These are phyloP conservation scores for Dromococcyx pavoninus DNA, from an alignment of 2,797 vertebrate genomes.

Conservation along the genomic window DNA sequence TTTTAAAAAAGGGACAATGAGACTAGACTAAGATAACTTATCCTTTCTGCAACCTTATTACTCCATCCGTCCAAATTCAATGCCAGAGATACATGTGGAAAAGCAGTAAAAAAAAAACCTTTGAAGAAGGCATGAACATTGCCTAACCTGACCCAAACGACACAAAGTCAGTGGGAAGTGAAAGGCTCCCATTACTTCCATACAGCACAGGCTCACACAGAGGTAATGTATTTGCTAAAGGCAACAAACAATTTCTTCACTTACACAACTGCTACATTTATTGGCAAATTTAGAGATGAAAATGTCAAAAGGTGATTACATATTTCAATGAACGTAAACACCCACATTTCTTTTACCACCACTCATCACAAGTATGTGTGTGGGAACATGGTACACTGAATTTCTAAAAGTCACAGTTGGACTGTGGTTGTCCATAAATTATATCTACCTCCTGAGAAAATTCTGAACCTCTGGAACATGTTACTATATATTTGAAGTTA, in stretches of 20 bases:
- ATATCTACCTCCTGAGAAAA: neutral
- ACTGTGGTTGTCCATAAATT: neutral
- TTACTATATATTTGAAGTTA: neutral
- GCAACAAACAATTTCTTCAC: neutral
- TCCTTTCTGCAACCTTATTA: neutral
- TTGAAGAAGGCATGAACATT: neutral
- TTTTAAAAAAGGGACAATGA: neutral
- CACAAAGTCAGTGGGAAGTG: neutral
- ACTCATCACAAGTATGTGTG: neutral
- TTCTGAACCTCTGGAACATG: neutral
- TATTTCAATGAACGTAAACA: constrained; percentile 8
- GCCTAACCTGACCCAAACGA: neutral
- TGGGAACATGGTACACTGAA: neutral
- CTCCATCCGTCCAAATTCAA: neutral
- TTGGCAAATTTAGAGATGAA: constrained; percentile 17
- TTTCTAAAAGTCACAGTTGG: constrained; percentile 37
- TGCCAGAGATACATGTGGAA: neutral
- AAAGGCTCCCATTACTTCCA: neutral
- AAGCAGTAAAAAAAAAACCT: neutral
- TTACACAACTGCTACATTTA: neutral
- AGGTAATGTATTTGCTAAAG: neutral
- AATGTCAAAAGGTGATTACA: constrained; percentile 23
- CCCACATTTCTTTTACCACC: constrained; percentile 28
- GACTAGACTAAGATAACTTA: neutral
- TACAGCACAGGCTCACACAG: neutral